Evolutionary conservation across 2,113 vertebrate genomes (phyloP).

Genomic region (Calidris pugnax): DNA sequence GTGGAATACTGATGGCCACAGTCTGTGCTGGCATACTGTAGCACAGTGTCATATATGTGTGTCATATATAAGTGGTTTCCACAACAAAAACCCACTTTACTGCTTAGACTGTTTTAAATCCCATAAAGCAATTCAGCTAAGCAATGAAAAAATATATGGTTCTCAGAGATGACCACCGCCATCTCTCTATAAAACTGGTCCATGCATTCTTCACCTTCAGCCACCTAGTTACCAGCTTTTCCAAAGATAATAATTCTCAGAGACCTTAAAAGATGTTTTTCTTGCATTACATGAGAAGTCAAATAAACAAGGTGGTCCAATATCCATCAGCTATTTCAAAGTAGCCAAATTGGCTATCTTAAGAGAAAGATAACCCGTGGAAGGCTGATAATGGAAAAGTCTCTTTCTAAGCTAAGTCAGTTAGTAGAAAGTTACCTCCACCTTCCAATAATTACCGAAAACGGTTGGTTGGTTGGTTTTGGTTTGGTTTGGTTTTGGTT

Average conservation of each 20-base stretch:
- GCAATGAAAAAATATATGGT: not conserved
- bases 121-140: not conserved
- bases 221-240: not conserved
- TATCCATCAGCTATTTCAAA: not conserved
- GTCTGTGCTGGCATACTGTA: not conserved
- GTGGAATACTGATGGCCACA: not conserved
- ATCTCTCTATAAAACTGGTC: not conserved
- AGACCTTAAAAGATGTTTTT: not conserved
- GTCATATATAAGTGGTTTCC: not conserved
- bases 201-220: not conserved
- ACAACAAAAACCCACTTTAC: not conserved
- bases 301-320: not conserved
- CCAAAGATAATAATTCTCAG: not conserved
- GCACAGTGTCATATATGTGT: not conserved
- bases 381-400: not conserved
- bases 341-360: not conserved
- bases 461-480: not conserved
- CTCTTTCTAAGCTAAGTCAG: not conserved
- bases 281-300: not conserved
- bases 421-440: not conserved
- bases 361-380: not conserved
- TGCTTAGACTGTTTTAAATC: not conserved
- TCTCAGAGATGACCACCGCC: not conserved
- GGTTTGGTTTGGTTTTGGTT: not conserved
- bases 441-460: not conserved